A percentile compares a stretch with the other conserved stretches of the same genome.
These are phyloP conservation scores for Pharmacophagus antenor DNA, from an alignment of 2,888 invertebrate genomes.

Conservation along the genomic window DNA sequence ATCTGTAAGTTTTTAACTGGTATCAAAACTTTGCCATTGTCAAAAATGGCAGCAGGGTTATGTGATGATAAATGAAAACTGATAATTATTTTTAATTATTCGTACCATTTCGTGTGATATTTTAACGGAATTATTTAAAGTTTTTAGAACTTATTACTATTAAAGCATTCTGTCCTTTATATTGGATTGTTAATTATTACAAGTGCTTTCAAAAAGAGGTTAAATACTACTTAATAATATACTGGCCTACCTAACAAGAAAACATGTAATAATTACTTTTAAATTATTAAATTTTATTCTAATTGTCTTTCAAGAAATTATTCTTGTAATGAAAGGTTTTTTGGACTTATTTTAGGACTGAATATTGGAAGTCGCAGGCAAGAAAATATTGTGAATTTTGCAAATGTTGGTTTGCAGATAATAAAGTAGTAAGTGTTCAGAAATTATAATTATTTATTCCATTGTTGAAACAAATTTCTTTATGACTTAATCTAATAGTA, in stretches of 20 bases:
- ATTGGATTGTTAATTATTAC: no score
- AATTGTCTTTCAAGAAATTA: not conserved
- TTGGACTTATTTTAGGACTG: constrained; percentile 87
- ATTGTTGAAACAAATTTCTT: not conserved
- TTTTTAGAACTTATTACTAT: no score
- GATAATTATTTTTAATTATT: no score
- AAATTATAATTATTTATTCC: not conserved
- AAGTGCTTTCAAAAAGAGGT: no score
- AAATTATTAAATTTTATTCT: not conserved
- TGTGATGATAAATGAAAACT: no score
- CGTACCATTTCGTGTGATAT: no score
- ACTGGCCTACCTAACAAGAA: not conserved
- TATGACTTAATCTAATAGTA: no score
- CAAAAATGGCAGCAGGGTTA: no score
- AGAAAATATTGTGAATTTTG: constrained; percentile 98
- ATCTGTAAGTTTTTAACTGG: no score
- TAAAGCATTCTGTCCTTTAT: no score
- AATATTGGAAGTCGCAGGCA: constrained; percentile 98
- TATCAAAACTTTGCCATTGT: no score
- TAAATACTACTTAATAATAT: not conserved
- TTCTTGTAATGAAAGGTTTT: not conserved
- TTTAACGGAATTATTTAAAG: no score
- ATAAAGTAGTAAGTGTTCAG: constrained; percentile 88
- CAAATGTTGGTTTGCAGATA: constrained; percentile 99
- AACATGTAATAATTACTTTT: not conserved